phyloP scores from a whole-genome alignment of 1,140 invertebrate genomes.

The Macrocentrus cingulum region DNA sequence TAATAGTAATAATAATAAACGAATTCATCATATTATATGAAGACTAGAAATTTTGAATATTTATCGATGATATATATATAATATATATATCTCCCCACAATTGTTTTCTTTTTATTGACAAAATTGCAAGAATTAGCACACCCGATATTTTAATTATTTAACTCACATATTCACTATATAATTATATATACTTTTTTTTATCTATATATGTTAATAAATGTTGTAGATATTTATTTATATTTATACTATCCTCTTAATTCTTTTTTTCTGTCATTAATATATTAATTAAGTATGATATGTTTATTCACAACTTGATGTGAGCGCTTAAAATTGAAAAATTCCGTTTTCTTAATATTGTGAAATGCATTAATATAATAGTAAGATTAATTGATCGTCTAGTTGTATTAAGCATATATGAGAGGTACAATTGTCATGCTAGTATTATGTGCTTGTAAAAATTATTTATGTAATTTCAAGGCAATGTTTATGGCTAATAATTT shows the following conservation, averaged over 20 bases:
- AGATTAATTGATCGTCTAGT: background rate
- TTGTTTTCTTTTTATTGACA: too few relatives aligned
- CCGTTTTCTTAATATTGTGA: slow-evolving; percentile 37
- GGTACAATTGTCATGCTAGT: background rate
- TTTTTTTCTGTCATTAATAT: slow-evolving; percentile 48
- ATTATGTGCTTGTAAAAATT: too few relatives aligned
- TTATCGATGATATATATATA: background rate
- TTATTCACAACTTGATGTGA: slow-evolving; percentile 61
- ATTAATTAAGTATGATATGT: slow-evolving; percentile 58
- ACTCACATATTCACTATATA: slow-evolving; percentile 3
- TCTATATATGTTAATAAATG: too few relatives aligned
- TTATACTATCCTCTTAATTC: slow-evolving; percentile 28
- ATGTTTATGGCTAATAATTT: too few relatives aligned
- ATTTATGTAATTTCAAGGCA: too few relatives aligned
- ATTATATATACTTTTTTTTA: slow-evolving; percentile 14
- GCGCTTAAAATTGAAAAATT: slow-evolving; percentile 52
- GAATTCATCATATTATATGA: slow-evolving; percentile 23
- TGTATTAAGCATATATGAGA: background rate
- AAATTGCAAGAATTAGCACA: too few relatives aligned
- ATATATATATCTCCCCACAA: background rate
- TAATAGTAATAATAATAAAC: background rate
- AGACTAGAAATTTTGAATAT: slow-evolving; percentile 48
- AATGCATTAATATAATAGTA: slow-evolving; percentile 24
- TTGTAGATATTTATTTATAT: slow-evolving; percentile 31
- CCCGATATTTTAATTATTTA: too few relatives aligned